These are phyloP conservation scores for Elaeidobius kamerunicus DNA, from an alignment of 2,888 invertebrate genomes.

Conservation along the genomic window DNA sequence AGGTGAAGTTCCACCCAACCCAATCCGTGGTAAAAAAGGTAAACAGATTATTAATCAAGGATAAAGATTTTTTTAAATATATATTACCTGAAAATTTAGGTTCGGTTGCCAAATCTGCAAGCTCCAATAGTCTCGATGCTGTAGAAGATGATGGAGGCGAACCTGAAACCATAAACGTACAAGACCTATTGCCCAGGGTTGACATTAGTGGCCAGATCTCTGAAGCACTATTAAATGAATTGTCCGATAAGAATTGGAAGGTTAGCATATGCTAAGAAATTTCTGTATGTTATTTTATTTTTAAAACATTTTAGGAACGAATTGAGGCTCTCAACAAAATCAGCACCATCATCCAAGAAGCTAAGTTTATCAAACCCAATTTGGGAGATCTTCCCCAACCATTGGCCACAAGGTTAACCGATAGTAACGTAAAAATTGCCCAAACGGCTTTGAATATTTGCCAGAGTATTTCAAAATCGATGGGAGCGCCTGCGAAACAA, in stretches of 20 bases:
- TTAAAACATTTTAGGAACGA: slow-evolving; percentile 54
- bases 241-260: slow-evolving; percentile 93
- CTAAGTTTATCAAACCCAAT: slow-evolving; percentile 76
- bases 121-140: slow-evolving; percentile 53
- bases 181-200: slow-evolving; percentile 72
- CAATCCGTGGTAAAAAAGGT: slow-evolving; percentile 57
- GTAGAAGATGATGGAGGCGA: slow-evolving; percentile 44
- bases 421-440: slow-evolving; percentile 91
- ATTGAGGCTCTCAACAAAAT: slow-evolving; percentile 75
- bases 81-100: slow-evolving; percentile 11
- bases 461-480: slow-evolving; percentile 73
- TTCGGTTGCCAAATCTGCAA: slow-evolving; percentile 51
- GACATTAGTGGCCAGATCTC: slow-evolving; percentile 84
- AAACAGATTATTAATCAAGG: slow-evolving; percentile 1
- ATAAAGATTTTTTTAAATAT: slow-evolving; percentile 18
- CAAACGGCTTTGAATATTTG: slow-evolving; percentile 81
- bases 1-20: slow-evolving; percentile 73
- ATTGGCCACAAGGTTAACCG: slow-evolving; percentile 72
- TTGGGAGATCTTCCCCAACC: slow-evolving; percentile 84
- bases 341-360: slow-evolving; percentile 66
- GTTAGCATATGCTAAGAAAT: slow-evolving; percentile 38
- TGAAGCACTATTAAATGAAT: slow-evolving; percentile 72
- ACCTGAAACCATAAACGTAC: slow-evolving; percentile 54
- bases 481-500: slow-evolving; percentile 77
- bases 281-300: slow-evolving; percentile 1